Base-by-base conservation (phyloP, 2,797 vertebrate species). In the Notolabrus celidotus region DNA sequence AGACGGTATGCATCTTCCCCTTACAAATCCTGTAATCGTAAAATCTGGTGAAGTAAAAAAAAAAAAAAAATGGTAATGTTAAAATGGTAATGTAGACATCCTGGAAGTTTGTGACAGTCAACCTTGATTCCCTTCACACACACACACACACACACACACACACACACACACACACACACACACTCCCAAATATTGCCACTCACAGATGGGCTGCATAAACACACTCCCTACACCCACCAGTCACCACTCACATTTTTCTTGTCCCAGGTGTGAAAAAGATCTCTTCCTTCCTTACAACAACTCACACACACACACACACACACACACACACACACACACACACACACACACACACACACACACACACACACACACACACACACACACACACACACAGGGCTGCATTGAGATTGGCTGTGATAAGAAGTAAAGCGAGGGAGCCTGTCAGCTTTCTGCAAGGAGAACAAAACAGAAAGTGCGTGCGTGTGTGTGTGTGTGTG, bases 221-320 rank as follows among this genome's bases (percentile, higher is more conserved):
- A 60, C 34, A 47, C 57, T 74, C 67, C 33, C 42, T 41, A 47
- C 34, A 36, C 34, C 36, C 11, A 12, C 4, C 31, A 9, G 11
- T 58, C 22, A 10, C 52, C 67, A 56, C 55, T 51, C 54, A 75
- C 54, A 79, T 75, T 74, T 71, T 82, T 79, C 66, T 67, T 43
- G 67, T 83, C 83, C 80, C 80, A 77, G 77, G 83, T 85, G 77
- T 78, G 50, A 80, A 80, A 74, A 63, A 85, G 85, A 80, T 73
- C 49, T 60, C 67, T 80, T 82, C 64, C 83, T 80, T 77, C 77
- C 74, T 56, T 46, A 38, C 58, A 42, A 20, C 34, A 36, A 31
- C 14, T 12, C 34, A 41, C 55, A n/a, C 43, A 33, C 33, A 39
- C 58, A 50, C 43, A 41, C 57, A 61, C 64, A 41, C 56, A 52